Percentiles rank a stretch among this genome's conserved stretches.
Evolutionary conservation across 2,113 vertebrate genomes (phyloP).

Genomic region (Xenopus tropicalis): UCB_Xtro_10.0 CM004445.2:114109001-114109500

Average conservation of each 20-base stretch:
- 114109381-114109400: neutral
- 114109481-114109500: too few species aligned
- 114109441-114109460: too few species aligned
- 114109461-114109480: too few species aligned
- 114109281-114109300: constrained; percentile 25
- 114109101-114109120: constrained; percentile 11
- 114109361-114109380: constrained; percentile 11
- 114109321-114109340: constrained; percentile 32
- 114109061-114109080: constrained; percentile 23
- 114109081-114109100: constrained; percentile 21
- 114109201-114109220: constrained; percentile 37
- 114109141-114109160: constrained; percentile 34
- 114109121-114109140: constrained; percentile 39
- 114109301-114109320: constrained; percentile 11
- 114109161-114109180: constrained; percentile 41
- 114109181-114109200: constrained; percentile 36
- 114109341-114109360: constrained; percentile 34
- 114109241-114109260: neutral
- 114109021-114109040: constrained; percentile 20
- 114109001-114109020: neutral
- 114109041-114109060: constrained; percentile 29
- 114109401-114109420: neutral
- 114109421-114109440: too few species aligned
- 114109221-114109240: constrained; percentile 26
- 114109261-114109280: constrained; percentile 36